phyloP scores from a whole-genome alignment of 2,888 invertebrate species.

The Caenorhabditis afra region DNA sequence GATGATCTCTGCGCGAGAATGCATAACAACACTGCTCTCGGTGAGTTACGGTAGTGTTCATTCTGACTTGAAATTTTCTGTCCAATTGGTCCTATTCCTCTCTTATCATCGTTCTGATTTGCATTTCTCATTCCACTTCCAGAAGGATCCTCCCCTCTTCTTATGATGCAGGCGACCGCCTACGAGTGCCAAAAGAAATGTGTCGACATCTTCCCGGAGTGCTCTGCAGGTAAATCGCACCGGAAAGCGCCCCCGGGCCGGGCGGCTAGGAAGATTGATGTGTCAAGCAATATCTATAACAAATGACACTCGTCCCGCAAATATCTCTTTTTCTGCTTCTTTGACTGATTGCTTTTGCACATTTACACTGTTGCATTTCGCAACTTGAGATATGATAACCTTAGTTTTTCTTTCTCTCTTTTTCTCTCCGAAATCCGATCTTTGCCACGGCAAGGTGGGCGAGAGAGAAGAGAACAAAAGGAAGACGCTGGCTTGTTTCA shows the following conservation, averaged over 20 bases:
- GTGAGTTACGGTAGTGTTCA: slow-evolving; percentile 23
- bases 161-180: slow-evolving; percentile 71
- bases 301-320: slow-evolving; percentile 57
- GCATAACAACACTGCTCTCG: slow-evolving; percentile 74
- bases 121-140: slow-evolving; percentile 10
- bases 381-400: slow-evolving; percentile 60
- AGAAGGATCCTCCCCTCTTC: slow-evolving; percentile 67
- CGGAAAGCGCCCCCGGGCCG: slow-evolving; percentile 13
- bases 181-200: slow-evolving; percentile 73
- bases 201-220: slow-evolving; percentile 71
- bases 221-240: slow-evolving; percentile 67
- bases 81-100: background rate
- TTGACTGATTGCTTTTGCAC: slow-evolving; percentile 61
- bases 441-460: slow-evolving; percentile 25
- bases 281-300: slow-evolving; percentile 61
- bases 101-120: background rate
- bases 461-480: slow-evolving; percentile 13
- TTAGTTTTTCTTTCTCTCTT: background rate
- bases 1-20: slow-evolving; percentile 72
- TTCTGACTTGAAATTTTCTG: background rate
- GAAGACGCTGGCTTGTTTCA: slow-evolving; percentile 49
- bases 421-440: slow-evolving; percentile 49
- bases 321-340: slow-evolving; percentile 56
- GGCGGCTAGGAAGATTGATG: slow-evolving; percentile 51
- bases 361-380: slow-evolving; percentile 59